phyloP scores from a whole-genome alignment of 37 sponge, comb jelly and placozoan genomes.

The Cliona cf. orientalis region DNA sequence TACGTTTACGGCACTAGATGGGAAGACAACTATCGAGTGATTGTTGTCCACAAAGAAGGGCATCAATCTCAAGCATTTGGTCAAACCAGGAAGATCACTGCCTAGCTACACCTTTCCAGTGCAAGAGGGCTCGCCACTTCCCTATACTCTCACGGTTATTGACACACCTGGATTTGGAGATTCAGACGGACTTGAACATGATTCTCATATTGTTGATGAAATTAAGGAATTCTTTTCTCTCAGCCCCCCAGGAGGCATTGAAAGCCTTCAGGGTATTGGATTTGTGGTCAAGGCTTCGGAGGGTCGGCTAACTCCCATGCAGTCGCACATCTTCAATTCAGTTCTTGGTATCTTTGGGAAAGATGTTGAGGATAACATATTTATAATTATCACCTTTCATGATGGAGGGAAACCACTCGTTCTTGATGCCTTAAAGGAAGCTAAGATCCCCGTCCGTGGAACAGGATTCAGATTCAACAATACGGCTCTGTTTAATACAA shows the following conservation, averaged over 20 bases:
- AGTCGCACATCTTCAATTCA: conserved; percentile 61
- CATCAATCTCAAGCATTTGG: conserved; percentile 36
- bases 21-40: conserved; percentile 36
- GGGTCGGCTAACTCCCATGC: conserved; percentile 57
- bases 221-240: conserved; percentile 61
- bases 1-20: conserved; percentile 50
- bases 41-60: conserved; percentile 34
- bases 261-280: conserved; percentile 62
- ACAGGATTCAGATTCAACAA: conserved; percentile 62
- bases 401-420: conserved; percentile 67
- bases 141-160: conserved; percentile 52
- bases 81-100: conserved; percentile 43
- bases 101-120: conserved; percentile 56
- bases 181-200: conserved; percentile 35
- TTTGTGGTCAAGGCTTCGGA: conserved; percentile 61
- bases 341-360: conserved; percentile 67
- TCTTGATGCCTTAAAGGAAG: conserved; percentile 45
- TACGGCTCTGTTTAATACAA: conserved; percentile 55
- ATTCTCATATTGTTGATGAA: conserved; percentile 34
- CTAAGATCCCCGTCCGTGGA: conserved; percentile 25
- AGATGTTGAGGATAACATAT: conserved; percentile 57
- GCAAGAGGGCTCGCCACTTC: conserved; percentile 38
- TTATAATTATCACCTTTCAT: conserved; percentile 64
- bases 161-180: conserved; percentile 80
- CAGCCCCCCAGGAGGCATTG: conserved; percentile 35